These are phyloP conservation scores for Sepiola atlantica DNA, from an alignment of 2,888 invertebrate species.

Conservation along the genomic window DNA sequence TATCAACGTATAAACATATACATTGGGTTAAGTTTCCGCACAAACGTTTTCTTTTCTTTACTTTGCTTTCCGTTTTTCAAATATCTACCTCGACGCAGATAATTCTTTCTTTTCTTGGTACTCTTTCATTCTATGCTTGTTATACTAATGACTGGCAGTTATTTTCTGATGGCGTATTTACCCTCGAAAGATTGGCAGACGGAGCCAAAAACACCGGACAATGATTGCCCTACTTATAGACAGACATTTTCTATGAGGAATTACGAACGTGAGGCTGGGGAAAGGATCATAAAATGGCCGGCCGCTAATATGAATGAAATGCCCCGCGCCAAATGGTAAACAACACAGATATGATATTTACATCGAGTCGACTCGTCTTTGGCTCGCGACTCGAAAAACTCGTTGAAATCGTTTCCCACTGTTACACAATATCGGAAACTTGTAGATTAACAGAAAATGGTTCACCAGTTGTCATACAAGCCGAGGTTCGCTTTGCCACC, in stretches of 20 bases:
- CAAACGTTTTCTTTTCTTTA: not conserved
- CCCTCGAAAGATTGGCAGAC: not conserved
- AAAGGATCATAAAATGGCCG: not conserved
- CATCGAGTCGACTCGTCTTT: not conserved
- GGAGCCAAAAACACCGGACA: not conserved
- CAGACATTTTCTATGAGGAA: not conserved
- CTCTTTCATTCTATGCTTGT: not conserved
- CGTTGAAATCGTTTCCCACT: not conserved
- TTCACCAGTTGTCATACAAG: too few relatives aligned
- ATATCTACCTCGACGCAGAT: not conserved
- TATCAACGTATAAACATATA: not conserved
- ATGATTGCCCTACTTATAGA: conserved; percentile 7
- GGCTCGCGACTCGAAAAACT: not conserved
- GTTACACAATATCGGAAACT: not conserved
- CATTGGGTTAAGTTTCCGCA: not conserved
- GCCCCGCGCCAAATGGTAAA: not conserved
- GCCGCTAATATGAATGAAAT: not conserved
- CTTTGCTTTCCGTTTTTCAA: not conserved
- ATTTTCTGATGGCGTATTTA: not conserved
- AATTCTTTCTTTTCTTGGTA: not conserved
- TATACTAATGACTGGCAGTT: not conserved
- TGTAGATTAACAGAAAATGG: too few relatives aligned
- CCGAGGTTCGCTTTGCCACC: too few relatives aligned
- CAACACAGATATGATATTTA: not conserved
- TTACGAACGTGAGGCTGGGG: not conserved